phyloP scores from a whole-genome alignment of 2,113 vertebrate genomes.

The Willisornis vidua region DNA sequence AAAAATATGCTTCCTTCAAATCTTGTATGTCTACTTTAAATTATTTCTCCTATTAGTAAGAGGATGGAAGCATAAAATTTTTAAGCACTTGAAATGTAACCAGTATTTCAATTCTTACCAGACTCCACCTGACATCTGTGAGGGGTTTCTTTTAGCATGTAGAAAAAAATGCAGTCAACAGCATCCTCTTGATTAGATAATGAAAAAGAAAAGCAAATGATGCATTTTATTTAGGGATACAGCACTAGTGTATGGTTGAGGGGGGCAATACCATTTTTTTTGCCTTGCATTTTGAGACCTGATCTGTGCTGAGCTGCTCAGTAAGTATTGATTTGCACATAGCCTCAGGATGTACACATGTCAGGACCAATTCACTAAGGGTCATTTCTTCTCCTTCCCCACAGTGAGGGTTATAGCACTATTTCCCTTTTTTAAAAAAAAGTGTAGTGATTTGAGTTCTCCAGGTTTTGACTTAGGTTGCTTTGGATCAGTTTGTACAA shows the following conservation, averaged over 20 bases:
- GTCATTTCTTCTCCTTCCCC: not conserved
- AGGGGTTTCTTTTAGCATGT: not conserved
- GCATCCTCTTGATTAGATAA: not conserved
- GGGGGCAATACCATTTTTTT: not conserved
- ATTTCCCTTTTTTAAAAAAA: not conserved
- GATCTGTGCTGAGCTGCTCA: not conserved
- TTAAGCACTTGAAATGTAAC: not conserved
- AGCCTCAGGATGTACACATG: not conserved
- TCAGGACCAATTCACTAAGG: slow-evolving; percentile 8
- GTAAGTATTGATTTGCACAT: slow-evolving; percentile 12
- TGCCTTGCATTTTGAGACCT: not conserved
- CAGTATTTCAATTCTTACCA: not conserved
- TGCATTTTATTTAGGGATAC: not conserved
- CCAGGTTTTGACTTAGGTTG: not conserved
- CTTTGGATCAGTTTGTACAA: not conserved
- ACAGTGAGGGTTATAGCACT: not conserved
- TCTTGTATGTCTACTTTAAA: not conserved
- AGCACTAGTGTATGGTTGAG: not conserved
- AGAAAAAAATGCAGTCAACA: not conserved
- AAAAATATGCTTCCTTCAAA: not conserved
- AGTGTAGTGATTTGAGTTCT: not conserved
- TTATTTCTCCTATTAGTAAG: not conserved
- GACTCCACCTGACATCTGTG: not conserved
- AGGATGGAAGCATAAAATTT: not conserved
- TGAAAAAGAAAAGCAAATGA: not conserved